Percentiles rank a stretch among this genome's conserved stretches.
phyloP scores from a whole-genome alignment of 1,140 invertebrate genomes.

The Aphis craccivora region DNA sequence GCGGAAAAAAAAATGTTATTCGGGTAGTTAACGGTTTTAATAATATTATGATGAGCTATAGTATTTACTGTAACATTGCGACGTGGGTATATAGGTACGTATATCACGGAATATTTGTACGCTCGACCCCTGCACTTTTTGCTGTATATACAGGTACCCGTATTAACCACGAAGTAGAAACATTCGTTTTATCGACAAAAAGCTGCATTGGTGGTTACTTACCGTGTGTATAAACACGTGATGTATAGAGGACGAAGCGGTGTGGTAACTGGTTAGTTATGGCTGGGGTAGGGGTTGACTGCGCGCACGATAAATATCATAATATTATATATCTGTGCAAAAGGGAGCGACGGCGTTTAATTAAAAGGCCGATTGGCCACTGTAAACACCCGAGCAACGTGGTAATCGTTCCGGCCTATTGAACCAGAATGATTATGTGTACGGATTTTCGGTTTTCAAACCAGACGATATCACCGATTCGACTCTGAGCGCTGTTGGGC shows the following conservation, averaged over 20 bases:
- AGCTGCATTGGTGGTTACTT: background rate
- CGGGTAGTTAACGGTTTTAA: background rate
- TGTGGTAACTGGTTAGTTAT: background rate
- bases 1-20: background rate
- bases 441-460: constrained; percentile 43
- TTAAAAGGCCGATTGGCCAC: constrained; percentile 48
- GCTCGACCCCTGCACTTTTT: background rate
- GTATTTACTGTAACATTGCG: background rate
- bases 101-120: background rate
- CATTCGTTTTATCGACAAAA: constrained; percentile 18
- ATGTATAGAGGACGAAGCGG: background rate
- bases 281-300: too few relatives aligned
- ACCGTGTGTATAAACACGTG: background rate
- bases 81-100: background rate
- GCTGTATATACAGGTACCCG: background rate
- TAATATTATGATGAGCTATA: background rate
- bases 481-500: background rate
- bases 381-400: background rate
- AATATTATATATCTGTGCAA: constrained; percentile 14
- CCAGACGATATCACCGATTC: background rate
- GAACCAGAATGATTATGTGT: constrained; percentile 49
- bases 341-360: constrained; percentile 33
- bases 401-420: constrained; percentile 47
- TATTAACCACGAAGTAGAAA: background rate
- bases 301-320: constrained; percentile 9